Evolutionary conservation across 2,113 vertebrate genomes (phyloP), one percentile per base, ranked within the genome.

Genomic region (Callithrix jacchus): DNA sequence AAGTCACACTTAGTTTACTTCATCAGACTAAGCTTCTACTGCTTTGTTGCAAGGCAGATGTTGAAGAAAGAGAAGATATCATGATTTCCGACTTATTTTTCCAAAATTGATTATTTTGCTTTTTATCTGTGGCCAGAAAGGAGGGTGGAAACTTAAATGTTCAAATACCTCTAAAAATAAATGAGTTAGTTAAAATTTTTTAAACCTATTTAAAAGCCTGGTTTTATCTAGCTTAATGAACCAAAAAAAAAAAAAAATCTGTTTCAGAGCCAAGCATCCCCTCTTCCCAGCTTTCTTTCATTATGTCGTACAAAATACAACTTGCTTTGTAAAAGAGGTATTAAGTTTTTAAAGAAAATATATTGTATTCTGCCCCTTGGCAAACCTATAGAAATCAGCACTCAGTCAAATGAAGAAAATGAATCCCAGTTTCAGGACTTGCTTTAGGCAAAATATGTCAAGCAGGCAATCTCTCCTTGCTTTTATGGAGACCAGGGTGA

Each of bases 361-460:
- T 27, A 70, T 95, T 90, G 8, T 77, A 93, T 89, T 80, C 92
- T 68, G 84, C 97, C 64, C 70, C 30, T 93, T 84, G 56, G 49
- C 54, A 98, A 96, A 77, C 47, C 30, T 91, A 92, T 87, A 37
- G 49, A 92, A 97, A 95, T 95, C 52, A 96, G 82, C 74, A 77
- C 35, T 92, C 81, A 54, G 30, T 94, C 2, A 58, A 92, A 97
- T 93, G 45, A 95, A 93, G 91, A 97, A 81, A 77, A 90, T 73
- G 84, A 93, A 95, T 92, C n/a, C 56, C 89, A 52, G 79, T 94
- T 96, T 97, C 83, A 93, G 91, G 87, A 97, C 71, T 64, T 96
- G 95, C 97, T 97, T 93, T 73, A 96, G 96, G 97, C 96, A 97
- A 96, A 84, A 90, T 92, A 84, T 87, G 92, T 94, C 92, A 94